A percentile compares a stretch with the other conserved stretches of the same genome.
Evolutionary conservation across 2,113 vertebrate genomes (phyloP).

Genomic region (Phoenicopterus ruber): DNA sequence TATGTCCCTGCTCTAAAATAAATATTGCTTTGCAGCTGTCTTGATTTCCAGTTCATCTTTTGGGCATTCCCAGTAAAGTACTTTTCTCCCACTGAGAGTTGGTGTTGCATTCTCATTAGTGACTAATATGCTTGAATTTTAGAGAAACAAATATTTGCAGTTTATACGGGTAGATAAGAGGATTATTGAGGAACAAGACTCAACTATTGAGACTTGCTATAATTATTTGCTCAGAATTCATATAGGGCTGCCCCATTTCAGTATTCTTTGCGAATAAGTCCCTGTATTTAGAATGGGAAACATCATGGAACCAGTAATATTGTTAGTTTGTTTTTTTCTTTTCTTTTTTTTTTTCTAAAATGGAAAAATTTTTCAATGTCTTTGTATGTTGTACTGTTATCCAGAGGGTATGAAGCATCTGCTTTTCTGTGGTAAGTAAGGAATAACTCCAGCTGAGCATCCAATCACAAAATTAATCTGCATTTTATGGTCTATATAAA

Average conservation of each 20-base stretch:
- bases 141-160: not conserved
- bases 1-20: not conserved
- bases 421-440: constrained; percentile 22
- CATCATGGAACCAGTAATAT: not conserved
- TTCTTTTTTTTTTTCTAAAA: not conserved
- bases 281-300: not conserved
- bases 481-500: not conserved
- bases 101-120: not conserved
- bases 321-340: not conserved
- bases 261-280: not conserved
- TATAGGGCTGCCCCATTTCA: not conserved
- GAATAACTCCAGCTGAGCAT: not conserved
- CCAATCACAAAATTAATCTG: constrained; percentile 1
- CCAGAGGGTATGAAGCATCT: constrained; percentile 36
- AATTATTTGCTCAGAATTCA: not conserved
- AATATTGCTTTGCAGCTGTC: not conserved
- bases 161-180: not conserved
- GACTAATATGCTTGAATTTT: not conserved
- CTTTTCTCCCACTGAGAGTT: not conserved
- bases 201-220: not conserved
- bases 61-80: not conserved
- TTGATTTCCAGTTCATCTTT: not conserved
- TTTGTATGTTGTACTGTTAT: not conserved
- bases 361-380: not conserved
- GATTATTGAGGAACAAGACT: not conserved